These are phyloP conservation scores for Syrista parreyssii DNA, from an alignment of 2,888 invertebrate genomes.

Conservation along the genomic window DNA sequence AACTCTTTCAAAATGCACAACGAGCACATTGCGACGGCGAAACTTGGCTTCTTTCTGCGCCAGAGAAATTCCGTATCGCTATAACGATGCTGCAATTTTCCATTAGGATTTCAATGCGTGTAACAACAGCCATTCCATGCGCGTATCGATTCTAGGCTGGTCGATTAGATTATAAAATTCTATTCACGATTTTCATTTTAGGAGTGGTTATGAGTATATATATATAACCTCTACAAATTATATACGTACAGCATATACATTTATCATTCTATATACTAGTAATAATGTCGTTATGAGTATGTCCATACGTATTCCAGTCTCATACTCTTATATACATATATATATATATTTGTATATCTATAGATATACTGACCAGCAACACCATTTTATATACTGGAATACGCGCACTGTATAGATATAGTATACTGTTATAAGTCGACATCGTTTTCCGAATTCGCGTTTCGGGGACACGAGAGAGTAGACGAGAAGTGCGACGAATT, in stretches of 20 bases:
- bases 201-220: not conserved
- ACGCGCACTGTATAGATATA: not conserved
- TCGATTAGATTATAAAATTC: not conserved
- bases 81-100: not conserved
- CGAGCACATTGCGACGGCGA: not conserved
- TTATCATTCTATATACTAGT: not conserved
- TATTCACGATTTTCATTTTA: not conserved
- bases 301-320: not conserved
- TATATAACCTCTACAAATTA: no score
- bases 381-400: not conserved
- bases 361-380: not conserved
- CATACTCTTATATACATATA: not conserved
- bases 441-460: conserved; percentile 8
- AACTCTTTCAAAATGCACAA: not conserved
- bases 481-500: conserved; percentile 4
- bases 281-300: not conserved
- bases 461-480: conserved; percentile 9
- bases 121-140: not conserved
- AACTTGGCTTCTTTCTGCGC: not conserved
- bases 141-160: not conserved
- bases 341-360: not conserved
- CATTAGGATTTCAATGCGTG: not conserved
- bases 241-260: not conserved
- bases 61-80: not conserved
- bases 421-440: conserved; percentile 4